These are phyloP conservation scores for Glaucomys volans DNA, from an alignment of 2,113 vertebrate species.

Conservation along the genomic window DNA sequence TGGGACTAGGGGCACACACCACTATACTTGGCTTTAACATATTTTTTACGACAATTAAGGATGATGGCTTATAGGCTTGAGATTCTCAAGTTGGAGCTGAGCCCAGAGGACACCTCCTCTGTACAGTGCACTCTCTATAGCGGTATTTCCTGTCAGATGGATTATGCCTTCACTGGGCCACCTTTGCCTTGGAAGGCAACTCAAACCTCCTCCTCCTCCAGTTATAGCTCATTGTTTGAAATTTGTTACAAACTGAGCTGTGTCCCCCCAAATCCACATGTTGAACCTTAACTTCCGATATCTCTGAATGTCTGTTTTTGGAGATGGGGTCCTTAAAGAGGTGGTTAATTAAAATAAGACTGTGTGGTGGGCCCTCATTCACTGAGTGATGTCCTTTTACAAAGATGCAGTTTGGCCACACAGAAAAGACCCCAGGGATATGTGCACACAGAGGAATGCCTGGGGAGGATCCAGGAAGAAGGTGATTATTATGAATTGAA, in stretches of 20 bases:
- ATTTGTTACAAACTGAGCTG: neutral
- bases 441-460: neutral
- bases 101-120: neutral
- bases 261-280: neutral
- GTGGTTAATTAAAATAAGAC: neutral
- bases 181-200: neutral
- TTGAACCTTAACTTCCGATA: neutral
- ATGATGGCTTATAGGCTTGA: neutral
- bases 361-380: neutral
- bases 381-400: neutral
- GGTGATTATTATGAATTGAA: neutral
- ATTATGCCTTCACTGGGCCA: neutral
- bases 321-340: constrained; percentile 12
- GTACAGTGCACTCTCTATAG: neutral
- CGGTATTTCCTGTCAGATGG: constrained; percentile 12
- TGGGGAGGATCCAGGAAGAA: neutral
- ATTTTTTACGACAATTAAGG: constrained; percentile 33
- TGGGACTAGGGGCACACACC: too few species aligned
- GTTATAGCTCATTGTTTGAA: constrained; percentile 25
- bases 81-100: neutral
- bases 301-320: constrained; percentile 21
- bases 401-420: neutral
- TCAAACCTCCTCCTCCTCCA: neutral
- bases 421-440: neutral
- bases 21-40: neutral